These are phyloP conservation scores for Troilus luridus DNA, from an alignment of 2,888 invertebrate species.

Conservation along the genomic window DNA sequence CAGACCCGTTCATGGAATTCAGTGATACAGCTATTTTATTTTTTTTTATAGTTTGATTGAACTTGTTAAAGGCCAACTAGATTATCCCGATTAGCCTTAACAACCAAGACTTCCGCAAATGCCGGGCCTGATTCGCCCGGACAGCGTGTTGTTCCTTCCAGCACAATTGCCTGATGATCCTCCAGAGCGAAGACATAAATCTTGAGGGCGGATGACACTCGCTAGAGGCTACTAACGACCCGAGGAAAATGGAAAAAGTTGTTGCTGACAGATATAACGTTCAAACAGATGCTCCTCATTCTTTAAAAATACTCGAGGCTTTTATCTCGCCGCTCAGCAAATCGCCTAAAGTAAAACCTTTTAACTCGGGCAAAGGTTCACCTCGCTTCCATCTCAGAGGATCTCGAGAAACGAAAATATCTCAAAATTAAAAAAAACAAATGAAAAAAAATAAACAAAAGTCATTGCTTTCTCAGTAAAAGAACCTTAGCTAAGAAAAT, in stretches of 20 bases:
- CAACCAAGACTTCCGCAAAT: background rate
- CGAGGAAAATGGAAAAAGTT: constrained; percentile 43
- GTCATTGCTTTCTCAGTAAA: too few relatives aligned
- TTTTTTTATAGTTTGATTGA: too few relatives aligned
- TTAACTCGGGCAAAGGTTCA: background rate
- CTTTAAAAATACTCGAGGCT: constrained; percentile 37
- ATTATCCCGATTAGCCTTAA: background rate
- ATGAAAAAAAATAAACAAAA: background rate
- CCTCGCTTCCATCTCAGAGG: background rate
- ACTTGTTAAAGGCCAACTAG: too few relatives aligned
- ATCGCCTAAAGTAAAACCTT: constrained; percentile 37
- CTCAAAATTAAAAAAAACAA: background rate
- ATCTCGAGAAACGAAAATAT: background rate
- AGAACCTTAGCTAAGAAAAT: too few relatives aligned
- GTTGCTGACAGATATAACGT: constrained; percentile 32
- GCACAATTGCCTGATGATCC: constrained; percentile 20
- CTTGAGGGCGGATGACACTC: constrained; percentile 16
- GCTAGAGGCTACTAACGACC: background rate
- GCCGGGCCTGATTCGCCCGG: background rate
- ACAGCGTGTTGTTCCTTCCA: background rate
- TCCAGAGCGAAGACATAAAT: constrained; percentile 23
- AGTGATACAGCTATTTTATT: too few relatives aligned
- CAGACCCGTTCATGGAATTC: too few relatives aligned
- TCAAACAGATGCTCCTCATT: constrained; percentile 44
- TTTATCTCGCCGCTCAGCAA: background rate